Evolutionary conservation across 2,113 vertebrate genomes (phyloP).

Genomic region (Arvicanthis niloticus): DNA sequence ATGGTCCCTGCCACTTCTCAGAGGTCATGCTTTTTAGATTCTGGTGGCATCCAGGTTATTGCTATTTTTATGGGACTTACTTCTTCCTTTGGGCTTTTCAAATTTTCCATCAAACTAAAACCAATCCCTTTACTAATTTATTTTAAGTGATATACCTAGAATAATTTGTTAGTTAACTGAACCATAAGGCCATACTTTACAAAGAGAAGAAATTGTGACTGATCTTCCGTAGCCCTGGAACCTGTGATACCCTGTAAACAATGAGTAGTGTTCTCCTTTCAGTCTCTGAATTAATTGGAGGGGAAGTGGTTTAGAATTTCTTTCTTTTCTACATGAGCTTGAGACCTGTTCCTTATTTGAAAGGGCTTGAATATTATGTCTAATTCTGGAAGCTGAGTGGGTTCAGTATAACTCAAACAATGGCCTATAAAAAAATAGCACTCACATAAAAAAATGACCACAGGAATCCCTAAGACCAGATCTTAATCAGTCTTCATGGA

Average conservation of each 20-base stretch:
- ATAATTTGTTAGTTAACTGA: not conserved
- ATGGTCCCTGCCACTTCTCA: not conserved
- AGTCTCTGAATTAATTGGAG: not conserved
- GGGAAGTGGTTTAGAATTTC: not conserved
- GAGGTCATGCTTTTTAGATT: not conserved
- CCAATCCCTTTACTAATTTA: not conserved
- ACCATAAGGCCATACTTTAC: not conserved
- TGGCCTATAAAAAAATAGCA: not conserved
- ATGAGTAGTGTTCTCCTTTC: not conserved
- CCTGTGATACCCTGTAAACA: not conserved
- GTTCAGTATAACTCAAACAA: not conserved
- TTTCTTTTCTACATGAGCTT: not conserved
- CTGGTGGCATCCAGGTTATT: not conserved
- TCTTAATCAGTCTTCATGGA: not conserved
- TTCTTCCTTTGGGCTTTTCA: not conserved
- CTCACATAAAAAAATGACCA: not conserved
- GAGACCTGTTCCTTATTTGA: not conserved
- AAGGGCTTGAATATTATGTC: not conserved
- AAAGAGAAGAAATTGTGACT: not conserved
- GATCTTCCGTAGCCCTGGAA: not conserved
- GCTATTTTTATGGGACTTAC: not conserved
- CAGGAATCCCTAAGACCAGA: not conserved
- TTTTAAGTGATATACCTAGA: conserved; percentile 17
- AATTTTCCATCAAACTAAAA: not conserved
- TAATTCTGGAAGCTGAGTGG: not conserved